Conservation (phyloP, 1,140 invertebrate genomes). For the Drosophila serrata region DNA sequence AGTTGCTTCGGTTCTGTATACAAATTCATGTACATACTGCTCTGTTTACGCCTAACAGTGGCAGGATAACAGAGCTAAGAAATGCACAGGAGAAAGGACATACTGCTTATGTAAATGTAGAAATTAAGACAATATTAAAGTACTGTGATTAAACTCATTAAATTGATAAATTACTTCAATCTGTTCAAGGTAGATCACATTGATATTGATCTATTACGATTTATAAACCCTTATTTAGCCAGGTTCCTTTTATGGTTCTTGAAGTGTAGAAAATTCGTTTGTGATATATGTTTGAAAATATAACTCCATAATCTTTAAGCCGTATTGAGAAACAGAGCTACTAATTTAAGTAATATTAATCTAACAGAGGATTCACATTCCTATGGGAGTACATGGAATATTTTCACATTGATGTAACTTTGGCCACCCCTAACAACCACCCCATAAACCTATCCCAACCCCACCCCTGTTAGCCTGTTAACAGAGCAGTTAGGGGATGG, state of each 20-base stretch:
- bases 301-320: not conserved
- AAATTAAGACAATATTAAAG: too few species aligned
- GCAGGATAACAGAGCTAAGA: not conserved
- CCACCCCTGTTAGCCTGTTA: constrained; percentile 30
- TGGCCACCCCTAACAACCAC: not conserved
- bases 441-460: constrained; percentile 27
- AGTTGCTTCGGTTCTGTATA: constrained; percentile 7
- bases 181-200: too few species aligned
- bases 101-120: not conserved
- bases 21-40: not conserved
- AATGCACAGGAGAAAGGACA: not conserved
- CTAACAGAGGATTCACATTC: not conserved
- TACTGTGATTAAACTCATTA: too few species aligned
- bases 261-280: not conserved
- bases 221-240: too few species aligned
- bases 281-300: not conserved
- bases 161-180: not conserved
- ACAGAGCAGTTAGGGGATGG: constrained; percentile 35
- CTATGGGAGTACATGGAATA: not conserved
- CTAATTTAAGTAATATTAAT: not conserved
- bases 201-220: too few species aligned
- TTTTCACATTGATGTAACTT: not conserved
- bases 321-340: not conserved
- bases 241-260: not conserved
- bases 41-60: constrained; percentile 1